Evolutionary conservation across 1,140 invertebrate species (phyloP).

Genomic region (Rhizoglyphus robini): DNA sequence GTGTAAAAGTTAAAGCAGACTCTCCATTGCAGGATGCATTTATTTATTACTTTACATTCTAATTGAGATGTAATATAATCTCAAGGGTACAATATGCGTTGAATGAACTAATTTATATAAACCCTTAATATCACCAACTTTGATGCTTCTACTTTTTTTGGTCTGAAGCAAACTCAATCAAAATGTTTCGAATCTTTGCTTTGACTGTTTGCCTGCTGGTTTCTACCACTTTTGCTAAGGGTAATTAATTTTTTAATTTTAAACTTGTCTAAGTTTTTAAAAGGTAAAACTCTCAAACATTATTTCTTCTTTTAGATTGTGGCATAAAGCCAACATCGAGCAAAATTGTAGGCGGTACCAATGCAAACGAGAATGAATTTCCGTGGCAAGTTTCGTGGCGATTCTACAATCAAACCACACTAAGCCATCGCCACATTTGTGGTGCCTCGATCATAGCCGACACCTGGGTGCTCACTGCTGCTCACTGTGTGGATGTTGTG

Average conservation of each 20-base stretch:
- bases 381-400: slow-evolving; percentile 20
- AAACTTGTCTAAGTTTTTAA: no score
- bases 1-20: no score
- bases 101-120: no score
- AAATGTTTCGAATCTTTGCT: neutral
- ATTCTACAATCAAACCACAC: neutral
- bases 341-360: slow-evolving; percentile 13
- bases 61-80: no score
- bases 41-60: no score
- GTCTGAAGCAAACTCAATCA: no score
- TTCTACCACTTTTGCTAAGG: neutral
- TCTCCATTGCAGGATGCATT: no score
- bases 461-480: slow-evolving; percentile 37
- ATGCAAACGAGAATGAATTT: slow-evolving; percentile 4
- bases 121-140: no score
- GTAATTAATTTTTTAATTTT: neutral
- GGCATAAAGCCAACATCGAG: neutral
- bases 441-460: slow-evolving; percentile 74
- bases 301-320: neutral
- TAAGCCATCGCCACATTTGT: slow-evolving; percentile 37
- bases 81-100: no score
- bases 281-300: neutral
- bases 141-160: no score
- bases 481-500: slow-evolving; percentile 1
- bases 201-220: neutral